Conservation (phyloP, 2,888 invertebrate species). For the Silvanus unidentatus region DNA sequence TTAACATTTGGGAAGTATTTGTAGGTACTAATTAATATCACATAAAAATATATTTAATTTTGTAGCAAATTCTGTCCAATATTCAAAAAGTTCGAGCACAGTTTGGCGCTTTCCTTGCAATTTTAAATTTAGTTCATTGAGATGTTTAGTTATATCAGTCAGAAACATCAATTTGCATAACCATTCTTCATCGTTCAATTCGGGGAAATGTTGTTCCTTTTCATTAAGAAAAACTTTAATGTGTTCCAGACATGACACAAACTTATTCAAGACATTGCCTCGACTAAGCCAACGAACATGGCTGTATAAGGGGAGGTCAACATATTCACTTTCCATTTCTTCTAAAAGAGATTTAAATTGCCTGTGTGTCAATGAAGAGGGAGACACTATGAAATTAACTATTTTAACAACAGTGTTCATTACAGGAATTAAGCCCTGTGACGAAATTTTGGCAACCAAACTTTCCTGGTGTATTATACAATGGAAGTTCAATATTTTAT, state of each 20-base stretch:
- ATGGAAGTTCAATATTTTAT: slow-evolving; percentile 9
- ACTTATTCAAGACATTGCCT: slow-evolving; percentile 6
- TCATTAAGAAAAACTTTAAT: slow-evolving; percentile 10
- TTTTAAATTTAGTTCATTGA: slow-evolving; percentile 11
- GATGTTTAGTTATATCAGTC: slow-evolving; percentile 9
- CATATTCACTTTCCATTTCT: slow-evolving; percentile 9
- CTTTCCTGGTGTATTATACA: slow-evolving; percentile 10
- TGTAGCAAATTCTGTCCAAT: slow-evolving; percentile 12
- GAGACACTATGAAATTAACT: slow-evolving; percentile 8
- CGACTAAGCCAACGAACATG: slow-evolving; percentile 9
- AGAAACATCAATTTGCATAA: slow-evolving; percentile 11
- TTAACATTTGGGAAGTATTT: slow-evolving; percentile 13
- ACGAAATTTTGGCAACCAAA: slow-evolving; percentile 11
- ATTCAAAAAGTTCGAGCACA: slow-evolving; percentile 11
- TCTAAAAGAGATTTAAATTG: slow-evolving; percentile 10
- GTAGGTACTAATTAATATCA: slow-evolving; percentile 13
- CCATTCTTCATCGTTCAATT: slow-evolving; percentile 7
- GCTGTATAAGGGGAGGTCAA: slow-evolving; percentile 7
- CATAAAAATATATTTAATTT: slow-evolving; percentile 16
- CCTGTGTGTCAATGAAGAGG: slow-evolving; percentile 11
- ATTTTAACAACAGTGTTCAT: slow-evolving; percentile 9
- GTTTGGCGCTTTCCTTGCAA: slow-evolving; percentile 11
- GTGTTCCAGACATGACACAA: slow-evolving; percentile 8
- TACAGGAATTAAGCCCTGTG: slow-evolving; percentile 8
- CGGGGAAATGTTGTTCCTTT: slow-evolving; percentile 8